A percentile compares a stretch with the other conserved stretches of the same genome.
Conservation (phyloP, 1,140 invertebrate genomes). For the Cydia amplana region DNA sequence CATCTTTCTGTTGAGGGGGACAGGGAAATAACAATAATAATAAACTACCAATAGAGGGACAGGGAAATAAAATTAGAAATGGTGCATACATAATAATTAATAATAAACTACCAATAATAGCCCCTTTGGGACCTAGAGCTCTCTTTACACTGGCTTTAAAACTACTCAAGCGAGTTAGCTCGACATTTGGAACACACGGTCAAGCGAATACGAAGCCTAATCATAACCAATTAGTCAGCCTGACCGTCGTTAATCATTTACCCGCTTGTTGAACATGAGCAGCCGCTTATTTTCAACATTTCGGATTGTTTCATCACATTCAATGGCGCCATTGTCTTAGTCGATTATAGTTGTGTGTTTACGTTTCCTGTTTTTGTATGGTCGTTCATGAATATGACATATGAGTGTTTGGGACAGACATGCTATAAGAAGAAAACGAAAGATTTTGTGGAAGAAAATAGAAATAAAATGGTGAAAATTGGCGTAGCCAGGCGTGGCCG, state of each 20-base stretch:
- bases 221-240: constrained; percentile 24
- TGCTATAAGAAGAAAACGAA: background rate
- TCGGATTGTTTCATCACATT: constrained; percentile 17
- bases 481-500: too few species aligned
- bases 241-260: constrained; percentile 5
- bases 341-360: constrained; percentile 7
- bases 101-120: too few species aligned
- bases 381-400: background rate
- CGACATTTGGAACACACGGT: background rate
- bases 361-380: constrained; percentile 9
- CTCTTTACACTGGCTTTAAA: background rate
- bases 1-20: too few species aligned
- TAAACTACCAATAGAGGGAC: too few species aligned
- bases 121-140: background rate
- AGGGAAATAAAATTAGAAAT: too few species aligned
- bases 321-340: constrained; percentile 18
- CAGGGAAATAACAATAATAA: too few species aligned
- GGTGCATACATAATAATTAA: too few species aligned
- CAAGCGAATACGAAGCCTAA: constrained; percentile 6
- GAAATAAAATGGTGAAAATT: background rate
- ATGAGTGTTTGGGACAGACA: background rate
- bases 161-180: background rate
- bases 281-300: constrained; percentile 18
- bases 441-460: background rate
- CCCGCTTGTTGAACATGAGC: constrained; percentile 4